A percentile compares a stretch with the other conserved stretches of the same genome.
Evolutionary conservation across 2,113 vertebrate genomes (phyloP).

Genomic region (Macroglossus sobrinus): DNA sequence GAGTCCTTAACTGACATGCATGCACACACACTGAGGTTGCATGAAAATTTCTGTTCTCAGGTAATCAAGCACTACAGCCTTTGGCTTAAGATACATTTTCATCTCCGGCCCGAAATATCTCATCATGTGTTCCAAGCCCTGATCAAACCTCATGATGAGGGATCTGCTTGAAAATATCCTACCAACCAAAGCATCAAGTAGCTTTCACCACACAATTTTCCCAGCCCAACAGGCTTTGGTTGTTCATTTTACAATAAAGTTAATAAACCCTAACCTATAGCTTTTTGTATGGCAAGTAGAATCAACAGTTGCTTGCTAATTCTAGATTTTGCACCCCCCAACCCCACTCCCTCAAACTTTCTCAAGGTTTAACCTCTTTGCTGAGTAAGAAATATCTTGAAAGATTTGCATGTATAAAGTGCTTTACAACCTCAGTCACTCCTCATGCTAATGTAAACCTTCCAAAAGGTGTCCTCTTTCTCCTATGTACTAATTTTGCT

Average conservation of each 20-base stretch:
- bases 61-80: not conserved
- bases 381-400: not conserved
- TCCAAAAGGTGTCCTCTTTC: not conserved
- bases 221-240: not conserved
- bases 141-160: not conserved
- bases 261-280: not conserved
- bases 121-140: not conserved
- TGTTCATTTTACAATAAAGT: slow-evolving; percentile 40
- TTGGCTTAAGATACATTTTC: not conserved
- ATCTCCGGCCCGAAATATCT: not conserved
- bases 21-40: not conserved
- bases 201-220: not conserved
- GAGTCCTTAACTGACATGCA: not conserved
- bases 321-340: not conserved
- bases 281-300: not conserved
- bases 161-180: not conserved
- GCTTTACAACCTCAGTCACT: not conserved
- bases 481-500: not conserved
- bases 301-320: not conserved
- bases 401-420: not conserved
- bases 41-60: not conserved
- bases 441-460: not conserved
- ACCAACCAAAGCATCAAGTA: not conserved
- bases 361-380: not conserved
- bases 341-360: not conserved